A percentile compares a stretch with the other conserved stretches of the same genome.
phyloP scores from a whole-genome alignment of 2,113 vertebrate genomes.

The Myotis davidii region DNA sequence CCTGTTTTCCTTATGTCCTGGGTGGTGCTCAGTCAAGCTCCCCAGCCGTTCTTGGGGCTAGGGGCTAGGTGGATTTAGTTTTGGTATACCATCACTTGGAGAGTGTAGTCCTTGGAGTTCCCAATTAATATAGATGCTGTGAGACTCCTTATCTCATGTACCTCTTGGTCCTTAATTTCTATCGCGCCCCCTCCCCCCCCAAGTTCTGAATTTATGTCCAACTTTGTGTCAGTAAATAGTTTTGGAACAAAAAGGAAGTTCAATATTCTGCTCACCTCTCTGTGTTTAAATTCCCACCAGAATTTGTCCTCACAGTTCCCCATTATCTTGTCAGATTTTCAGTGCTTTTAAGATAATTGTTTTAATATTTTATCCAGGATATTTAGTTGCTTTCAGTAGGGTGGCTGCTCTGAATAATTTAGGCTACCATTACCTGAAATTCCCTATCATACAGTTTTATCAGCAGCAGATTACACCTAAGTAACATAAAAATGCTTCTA shows the following conservation, averaged over 20 bases:
- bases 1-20: neutral
- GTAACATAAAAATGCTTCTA: conserved; percentile 42
- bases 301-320: conserved; percentile 12
- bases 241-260: conserved; percentile 29
- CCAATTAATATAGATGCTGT: neutral
- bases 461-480: conserved; percentile 5
- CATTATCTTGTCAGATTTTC: conserved; percentile 30
- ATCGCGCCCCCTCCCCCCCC: neutral
- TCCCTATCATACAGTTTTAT: conserved; percentile 24
- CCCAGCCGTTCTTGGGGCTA: neutral
- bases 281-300: conserved; percentile 28
- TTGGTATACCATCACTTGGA: neutral
- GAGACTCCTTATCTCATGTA: neutral
- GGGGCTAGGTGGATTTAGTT: neutral
- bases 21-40: neutral
- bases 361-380: conserved; percentile 64
- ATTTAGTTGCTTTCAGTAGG: conserved; percentile 60
- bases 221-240: neutral
- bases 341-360: conserved; percentile 48
- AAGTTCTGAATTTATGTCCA: neutral
- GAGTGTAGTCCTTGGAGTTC: neutral
- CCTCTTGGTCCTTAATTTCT: conserved; percentile 1
- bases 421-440: conserved; percentile 46
- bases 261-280: neutral
- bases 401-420: conserved; percentile 64